Evolutionary conservation across 2,888 invertebrate species (phyloP).

Genomic region (Orthosia gracilis): DNA sequence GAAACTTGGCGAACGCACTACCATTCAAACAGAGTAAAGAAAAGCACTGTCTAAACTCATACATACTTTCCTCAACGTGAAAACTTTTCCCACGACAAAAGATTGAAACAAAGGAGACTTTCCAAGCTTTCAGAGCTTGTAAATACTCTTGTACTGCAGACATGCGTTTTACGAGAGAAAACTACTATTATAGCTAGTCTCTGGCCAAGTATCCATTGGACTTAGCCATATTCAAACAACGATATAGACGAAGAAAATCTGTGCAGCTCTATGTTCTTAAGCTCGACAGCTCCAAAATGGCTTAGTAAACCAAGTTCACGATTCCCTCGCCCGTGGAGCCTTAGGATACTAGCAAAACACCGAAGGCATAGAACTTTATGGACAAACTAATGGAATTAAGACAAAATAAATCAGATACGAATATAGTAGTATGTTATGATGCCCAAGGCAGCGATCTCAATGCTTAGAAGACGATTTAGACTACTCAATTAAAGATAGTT

Average conservation of each 20-base stretch:
- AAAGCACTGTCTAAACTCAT: not conserved
- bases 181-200: not conserved
- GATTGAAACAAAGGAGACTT: slow-evolving; percentile 35
- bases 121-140: slow-evolving; percentile 20
- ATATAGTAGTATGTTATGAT: not conserved
- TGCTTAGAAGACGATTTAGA: not conserved
- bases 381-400: too few species aligned
- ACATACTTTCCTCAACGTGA: slow-evolving; percentile 12
- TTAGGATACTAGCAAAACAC: too few species aligned
- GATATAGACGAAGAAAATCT: not conserved
- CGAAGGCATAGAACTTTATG: too few species aligned
- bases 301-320: not conserved
- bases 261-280: not conserved
- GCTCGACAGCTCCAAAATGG: not conserved
- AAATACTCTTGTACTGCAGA: not conserved
- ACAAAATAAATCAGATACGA: not conserved
- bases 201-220: not conserved
- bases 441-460: not conserved
- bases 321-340: too few species aligned
- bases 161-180: slow-evolving; percentile 11
- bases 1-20: not conserved
- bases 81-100: slow-evolving; percentile 29
- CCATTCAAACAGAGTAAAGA: not conserved
- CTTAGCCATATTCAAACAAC: not conserved
- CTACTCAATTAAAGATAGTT: not conserved